These are phyloP conservation scores for Alligator mississippiensis DNA, from an alignment of 2,113 vertebrate species.

Conservation along the genomic window DNA sequence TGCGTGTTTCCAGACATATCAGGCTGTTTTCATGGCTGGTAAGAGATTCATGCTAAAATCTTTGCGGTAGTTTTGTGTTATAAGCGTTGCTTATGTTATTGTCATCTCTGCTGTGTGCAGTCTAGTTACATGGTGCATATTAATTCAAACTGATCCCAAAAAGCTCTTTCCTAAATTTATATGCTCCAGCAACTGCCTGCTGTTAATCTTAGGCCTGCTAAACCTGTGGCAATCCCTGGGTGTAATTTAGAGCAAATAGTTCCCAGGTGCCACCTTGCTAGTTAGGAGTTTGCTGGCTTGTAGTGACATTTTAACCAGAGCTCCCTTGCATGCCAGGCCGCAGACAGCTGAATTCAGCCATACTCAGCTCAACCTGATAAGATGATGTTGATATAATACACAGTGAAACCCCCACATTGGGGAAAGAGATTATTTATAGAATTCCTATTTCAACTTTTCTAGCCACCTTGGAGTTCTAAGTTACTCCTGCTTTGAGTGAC, in stretches of 20 bases:
- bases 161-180: neutral
- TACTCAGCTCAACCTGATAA: no score
- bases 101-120: no score
- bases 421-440: no score
- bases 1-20: neutral
- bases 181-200: neutral
- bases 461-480: no score
- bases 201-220: neutral
- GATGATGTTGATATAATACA: no score
- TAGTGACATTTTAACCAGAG: no score
- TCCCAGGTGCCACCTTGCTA: neutral
- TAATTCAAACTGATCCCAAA: neutral
- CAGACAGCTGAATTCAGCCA: no score
- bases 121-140: neutral
- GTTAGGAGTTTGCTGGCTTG: no score
- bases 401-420: no score
- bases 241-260: neutral
- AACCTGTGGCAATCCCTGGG: neutral
- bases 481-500: no score
- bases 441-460: no score
- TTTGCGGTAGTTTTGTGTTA: neutral
- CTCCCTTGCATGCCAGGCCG: no score
- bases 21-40: neutral
- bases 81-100: neutral
- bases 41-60: neutral